Evolutionary conservation across 2,888 invertebrate species (phyloP), one percentile per base, ranked within the genome.

Genomic region (Cephus sareptanus): DNA sequence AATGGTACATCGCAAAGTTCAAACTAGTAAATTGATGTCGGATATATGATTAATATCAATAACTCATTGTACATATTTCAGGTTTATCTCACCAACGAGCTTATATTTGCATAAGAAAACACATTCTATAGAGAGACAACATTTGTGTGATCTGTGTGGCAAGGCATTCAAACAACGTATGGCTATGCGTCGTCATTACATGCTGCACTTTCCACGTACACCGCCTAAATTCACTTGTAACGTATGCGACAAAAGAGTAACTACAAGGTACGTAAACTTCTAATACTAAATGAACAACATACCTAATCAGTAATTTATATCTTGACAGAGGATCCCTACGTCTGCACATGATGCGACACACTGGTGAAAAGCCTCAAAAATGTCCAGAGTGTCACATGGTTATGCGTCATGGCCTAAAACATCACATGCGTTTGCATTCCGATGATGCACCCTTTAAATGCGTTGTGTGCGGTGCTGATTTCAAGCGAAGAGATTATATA

Each of bases 291-390:
- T 23, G 9, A 9, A 23, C 23, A 56, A 23, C 23, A 2, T 56
- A 56, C 9, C 56, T 56, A 56, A 56, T 56, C 56, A 56, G 56
- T 56, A 56, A 56, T 69, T 15, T 74, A 31, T 75, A 12, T 15
- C 68, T n/a, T 77, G 73, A 31, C 71, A 78, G 78, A 71, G 78
- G 78, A 23, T 78, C 78, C 6, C 71, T 78, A n/a, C 78, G 78
- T 70, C 75, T 78, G 34, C 78, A 78, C 75, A 75, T 75, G 78
- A 78, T 78, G 78, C 73, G 78, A 75, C 78, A 78, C 40, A 78
- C 78, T 12, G 78, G 78, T 37, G 78, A 78, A 40, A 78, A 78
- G 35, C 78, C 78, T 9, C 78, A 78, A 40, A 75, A 78, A 33
- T 78, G 78, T 76, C 78, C 78, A 15, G 78, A 76, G 35, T 78